Conservation (phyloP, 2,888 invertebrate species). For the Pterobdella sp. region DNA sequence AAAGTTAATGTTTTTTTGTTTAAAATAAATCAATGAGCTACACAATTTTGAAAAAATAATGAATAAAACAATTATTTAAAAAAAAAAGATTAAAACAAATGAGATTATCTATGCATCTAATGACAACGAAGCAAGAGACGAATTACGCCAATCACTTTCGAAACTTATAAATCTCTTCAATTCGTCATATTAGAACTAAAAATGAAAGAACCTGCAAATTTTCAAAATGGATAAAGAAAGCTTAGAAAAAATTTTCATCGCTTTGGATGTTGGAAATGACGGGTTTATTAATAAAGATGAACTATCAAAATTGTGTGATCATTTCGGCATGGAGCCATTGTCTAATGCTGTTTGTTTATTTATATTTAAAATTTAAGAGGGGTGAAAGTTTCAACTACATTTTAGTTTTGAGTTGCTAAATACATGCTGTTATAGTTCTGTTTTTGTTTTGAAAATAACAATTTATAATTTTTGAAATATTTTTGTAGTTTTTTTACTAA, state of each 20-base stretch:
- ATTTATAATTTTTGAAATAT: no score
- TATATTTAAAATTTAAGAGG: no score
- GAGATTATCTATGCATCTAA: conserved; percentile 14
- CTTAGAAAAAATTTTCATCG: conserved; percentile 18
- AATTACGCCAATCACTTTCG: conserved; percentile 14
- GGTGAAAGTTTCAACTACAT: no score
- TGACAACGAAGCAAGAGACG: conserved; percentile 10
- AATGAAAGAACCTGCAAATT: not conserved
- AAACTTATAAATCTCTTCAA: not conserved
- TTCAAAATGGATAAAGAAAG: conserved; percentile 16
- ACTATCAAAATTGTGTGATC: conserved; percentile 21
- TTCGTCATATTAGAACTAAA: not conserved
- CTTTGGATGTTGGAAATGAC: conserved; percentile 13
- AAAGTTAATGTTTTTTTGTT: no score
- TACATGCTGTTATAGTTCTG: not conserved
- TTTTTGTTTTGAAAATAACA: not conserved
- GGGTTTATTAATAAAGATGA: conserved; percentile 23
- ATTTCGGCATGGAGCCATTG: conserved; percentile 18
- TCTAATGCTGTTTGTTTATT: conserved; percentile 11
- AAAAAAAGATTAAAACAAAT: no score
- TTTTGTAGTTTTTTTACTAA: no score
- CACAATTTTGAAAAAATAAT: no score
- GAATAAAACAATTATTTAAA: no score
- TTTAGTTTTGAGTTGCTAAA: no score
- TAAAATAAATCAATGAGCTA: no score